Base-by-base conservation (phyloP, 2,888 invertebrate species). In the Apotomis turbidana region DNA sequence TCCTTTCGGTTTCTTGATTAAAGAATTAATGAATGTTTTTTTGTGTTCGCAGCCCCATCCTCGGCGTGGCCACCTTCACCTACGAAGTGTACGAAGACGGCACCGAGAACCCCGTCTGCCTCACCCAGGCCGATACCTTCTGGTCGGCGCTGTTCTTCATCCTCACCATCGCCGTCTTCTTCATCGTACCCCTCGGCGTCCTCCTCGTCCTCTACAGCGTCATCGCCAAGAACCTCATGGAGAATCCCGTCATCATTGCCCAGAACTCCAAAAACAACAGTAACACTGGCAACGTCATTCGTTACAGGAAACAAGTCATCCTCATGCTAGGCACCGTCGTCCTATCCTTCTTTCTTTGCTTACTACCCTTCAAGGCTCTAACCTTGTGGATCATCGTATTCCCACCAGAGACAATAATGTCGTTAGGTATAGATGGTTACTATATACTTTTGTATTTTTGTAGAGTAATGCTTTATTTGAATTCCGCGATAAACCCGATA, bases 401-500 rank as follows among this genome's bases (percentile, higher is more conserved):
- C 60, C 96, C 97, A 46, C 94, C 95, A 0, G 96, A 96, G 81
- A 94, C 95, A 84, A 93, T 95, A 85, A 90, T 93, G 85, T 89
- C 95, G 62, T 93, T 97, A 81, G 97, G 97, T 74, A 93, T 97
- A 83, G 97, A 97, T 78, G 95, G 95, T 69, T 98, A 97, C 88
- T 97, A 97, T 89, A 96, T 96, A 85, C 92, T 98, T 74, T 93
- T 98, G 75, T 97, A 97, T 88, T 97, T 97, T 89, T 97, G 97
- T 84, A 95, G 98, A 78, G 96, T 97, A 69, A 97, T 98, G 96
- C 92, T 97, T 77, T 97, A 98, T 90, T 94, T 98, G 68, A 98
- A 98, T 89, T 98, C 98, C 62, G 98, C 98, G 10, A 95, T 98
- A 70, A 98, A 98, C 93, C 98, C 98, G 10, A 97, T 98, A 81